These are phyloP conservation scores for Teleogryllus oceanicus DNA, from an alignment of 2,888 invertebrate species.

Conservation along the genomic window DNA sequence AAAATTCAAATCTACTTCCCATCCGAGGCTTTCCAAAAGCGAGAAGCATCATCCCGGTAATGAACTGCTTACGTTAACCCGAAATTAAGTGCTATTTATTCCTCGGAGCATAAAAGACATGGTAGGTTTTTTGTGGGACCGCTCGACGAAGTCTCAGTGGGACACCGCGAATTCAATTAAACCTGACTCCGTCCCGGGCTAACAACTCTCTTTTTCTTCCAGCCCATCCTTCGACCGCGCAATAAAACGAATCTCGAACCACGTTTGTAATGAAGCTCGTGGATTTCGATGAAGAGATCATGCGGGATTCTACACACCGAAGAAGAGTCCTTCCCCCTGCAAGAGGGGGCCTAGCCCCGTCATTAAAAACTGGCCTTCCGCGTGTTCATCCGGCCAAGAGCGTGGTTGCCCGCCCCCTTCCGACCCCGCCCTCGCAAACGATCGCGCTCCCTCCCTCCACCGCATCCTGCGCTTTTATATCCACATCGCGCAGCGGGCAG, in stretches of 20 bases:
- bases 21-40: not conserved
- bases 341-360: not conserved
- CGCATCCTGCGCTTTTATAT: not conserved
- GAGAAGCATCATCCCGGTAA: not conserved
- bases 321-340: too few relatives aligned
- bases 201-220: constrained; percentile 18
- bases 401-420: not conserved
- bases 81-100: not conserved
- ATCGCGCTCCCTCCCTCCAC: not conserved
- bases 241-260: not conserved
- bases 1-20: too few relatives aligned
- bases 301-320: not conserved
- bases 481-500: not conserved
- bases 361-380: not conserved
- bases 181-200: not conserved
- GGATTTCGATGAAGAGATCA: constrained; percentile 1
- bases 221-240: not conserved
- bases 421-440: not conserved
- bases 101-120: not conserved
- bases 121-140: not conserved
- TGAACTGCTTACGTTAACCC: not conserved
- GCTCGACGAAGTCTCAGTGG: not conserved
- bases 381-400: not conserved
- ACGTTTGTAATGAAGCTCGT: constrained; percentile 6
- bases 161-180: not conserved